These are phyloP conservation scores for Psophia crepitans DNA, from an alignment of 2,113 vertebrate species.

Conservation along the genomic window DNA sequence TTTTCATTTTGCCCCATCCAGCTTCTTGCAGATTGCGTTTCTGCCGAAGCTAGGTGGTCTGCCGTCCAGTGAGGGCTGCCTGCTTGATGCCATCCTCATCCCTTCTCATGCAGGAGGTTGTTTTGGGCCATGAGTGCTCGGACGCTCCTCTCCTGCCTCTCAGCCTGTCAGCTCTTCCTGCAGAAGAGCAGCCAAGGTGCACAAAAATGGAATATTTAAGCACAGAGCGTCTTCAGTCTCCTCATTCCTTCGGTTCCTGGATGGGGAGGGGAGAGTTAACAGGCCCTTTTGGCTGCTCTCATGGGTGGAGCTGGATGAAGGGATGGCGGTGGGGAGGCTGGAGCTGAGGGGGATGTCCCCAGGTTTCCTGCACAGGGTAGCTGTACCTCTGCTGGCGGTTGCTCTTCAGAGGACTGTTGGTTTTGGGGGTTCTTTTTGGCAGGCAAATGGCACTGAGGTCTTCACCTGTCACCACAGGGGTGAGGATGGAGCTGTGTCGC, in stretches of 20 bases:
- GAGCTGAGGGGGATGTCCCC: not conserved
- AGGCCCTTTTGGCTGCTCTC: not conserved
- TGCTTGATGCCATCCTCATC: not conserved
- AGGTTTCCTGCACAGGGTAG: not conserved
- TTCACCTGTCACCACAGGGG: accelerated
- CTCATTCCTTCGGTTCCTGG: too few relatives aligned
- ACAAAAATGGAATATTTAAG: not conserved
- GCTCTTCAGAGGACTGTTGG: not conserved
- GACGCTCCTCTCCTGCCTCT: not conserved
- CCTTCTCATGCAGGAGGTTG: accelerated
- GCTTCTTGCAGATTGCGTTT: not conserved
- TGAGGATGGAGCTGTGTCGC: not conserved
- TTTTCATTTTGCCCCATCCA: not conserved
- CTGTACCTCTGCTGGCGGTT: accelerated
- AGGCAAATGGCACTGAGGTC: not conserved
- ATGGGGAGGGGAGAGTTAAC: not conserved
- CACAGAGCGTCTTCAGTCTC: not conserved
- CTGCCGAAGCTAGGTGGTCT: not conserved
- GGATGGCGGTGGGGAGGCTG: not conserved
- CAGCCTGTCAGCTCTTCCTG: too few relatives aligned
- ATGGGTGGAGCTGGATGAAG: not conserved
- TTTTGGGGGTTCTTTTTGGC: not conserved
- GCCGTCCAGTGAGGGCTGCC: not conserved
- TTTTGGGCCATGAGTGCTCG: accelerated
- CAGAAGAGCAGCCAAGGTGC: not conserved